Evolutionary conservation across 2,888 invertebrate species (phyloP).

Genomic region (Sinopyrophorus schimmeli): DNA sequence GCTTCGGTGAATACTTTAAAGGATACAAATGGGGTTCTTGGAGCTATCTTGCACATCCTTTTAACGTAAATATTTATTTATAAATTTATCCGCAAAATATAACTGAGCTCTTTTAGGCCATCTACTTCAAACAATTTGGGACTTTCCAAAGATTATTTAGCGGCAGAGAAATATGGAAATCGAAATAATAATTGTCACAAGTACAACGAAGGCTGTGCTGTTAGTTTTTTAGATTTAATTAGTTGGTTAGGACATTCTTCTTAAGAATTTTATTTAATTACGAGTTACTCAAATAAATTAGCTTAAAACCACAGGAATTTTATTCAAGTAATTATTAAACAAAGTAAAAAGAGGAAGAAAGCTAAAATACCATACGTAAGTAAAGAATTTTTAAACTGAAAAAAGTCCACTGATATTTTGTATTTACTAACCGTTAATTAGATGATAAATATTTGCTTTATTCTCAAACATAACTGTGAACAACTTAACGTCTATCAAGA

Average conservation of each 20-base stretch:
- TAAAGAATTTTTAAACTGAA: too few relatives aligned
- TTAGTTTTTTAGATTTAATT: constrained; percentile 60
- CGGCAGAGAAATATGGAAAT: constrained; percentile 61
- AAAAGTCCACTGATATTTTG: too few relatives aligned
- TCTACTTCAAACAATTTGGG: constrained; percentile 63
- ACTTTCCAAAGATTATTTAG: constrained; percentile 57
- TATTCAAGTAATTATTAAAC: too few relatives aligned
- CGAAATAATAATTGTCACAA: constrained; percentile 54
- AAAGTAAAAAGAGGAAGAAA: too few relatives aligned
- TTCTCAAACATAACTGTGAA: constrained; percentile 3
- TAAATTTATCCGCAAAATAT: not conserved
- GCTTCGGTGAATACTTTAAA: constrained; percentile 59
- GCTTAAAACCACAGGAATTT: too few relatives aligned
- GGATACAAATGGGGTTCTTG: constrained; percentile 63
- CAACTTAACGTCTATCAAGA: not conserved
- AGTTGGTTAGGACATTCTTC: constrained; percentile 43
- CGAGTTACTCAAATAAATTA: constrained; percentile 36
- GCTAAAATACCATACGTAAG: too few relatives aligned
- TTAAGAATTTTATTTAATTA: not conserved
- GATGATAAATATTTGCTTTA: constrained; percentile 6
- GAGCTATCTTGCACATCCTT: constrained; percentile 66
- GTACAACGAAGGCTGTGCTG: constrained; percentile 57
- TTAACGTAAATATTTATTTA: constrained; percentile 62
- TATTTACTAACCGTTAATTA: too few relatives aligned
- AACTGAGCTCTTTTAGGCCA: constrained; percentile 57